phyloP scores from a whole-genome alignment of 1,140 invertebrate species.

The Aphelenchoides avenae region DNA sequence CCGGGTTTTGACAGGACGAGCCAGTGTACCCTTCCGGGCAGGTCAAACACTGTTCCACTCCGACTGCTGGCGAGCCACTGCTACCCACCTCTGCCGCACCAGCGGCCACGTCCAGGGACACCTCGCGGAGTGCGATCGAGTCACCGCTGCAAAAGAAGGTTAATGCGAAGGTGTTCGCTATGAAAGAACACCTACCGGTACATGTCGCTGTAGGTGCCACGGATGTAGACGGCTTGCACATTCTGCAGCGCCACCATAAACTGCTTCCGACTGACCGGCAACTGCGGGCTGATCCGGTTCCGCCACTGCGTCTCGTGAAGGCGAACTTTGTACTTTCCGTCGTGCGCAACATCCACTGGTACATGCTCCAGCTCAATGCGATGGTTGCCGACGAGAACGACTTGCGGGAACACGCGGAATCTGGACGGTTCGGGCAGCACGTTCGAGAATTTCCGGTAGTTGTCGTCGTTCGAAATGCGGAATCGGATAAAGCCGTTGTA shows the following conservation, averaged over 20 bases:
- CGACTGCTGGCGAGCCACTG: constrained; percentile 67
- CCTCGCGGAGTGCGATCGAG: constrained; percentile 63
- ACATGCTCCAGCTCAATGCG: constrained; percentile 69
- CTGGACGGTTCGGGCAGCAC: constrained; percentile 59
- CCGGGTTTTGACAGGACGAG: constrained; percentile 67
- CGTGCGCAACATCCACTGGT: constrained; percentile 58
- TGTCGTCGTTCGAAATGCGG: constrained; percentile 66
- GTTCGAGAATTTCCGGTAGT: constrained; percentile 27
- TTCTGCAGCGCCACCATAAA: constrained; percentile 85
- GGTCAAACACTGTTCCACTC: constrained; percentile 83
- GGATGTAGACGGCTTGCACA: constrained; percentile 71
- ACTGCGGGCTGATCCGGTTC: constrained; percentile 66
- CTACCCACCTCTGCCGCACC: constrained; percentile 41
- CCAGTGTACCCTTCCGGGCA: constrained; percentile 60
- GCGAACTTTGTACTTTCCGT: constrained; percentile 64
- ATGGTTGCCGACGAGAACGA: constrained; percentile 76
- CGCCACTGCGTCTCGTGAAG: constrained; percentile 65
- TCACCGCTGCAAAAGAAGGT: constrained; percentile 37
- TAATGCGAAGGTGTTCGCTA: constrained; percentile 11
- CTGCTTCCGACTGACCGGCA: constrained; percentile 69
- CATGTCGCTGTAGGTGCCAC: constrained; percentile 64
- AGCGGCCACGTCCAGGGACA: constrained; percentile 78
- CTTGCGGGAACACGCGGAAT: constrained; percentile 72
- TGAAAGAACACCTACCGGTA: constrained; percentile 16
- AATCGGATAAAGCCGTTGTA: constrained; percentile 86